Percentiles rank a stretch among this genome's conserved stretches.
Evolutionary conservation across 2,888 invertebrate genomes (phyloP).

Genomic region (Plemyria rubiginata): DNA sequence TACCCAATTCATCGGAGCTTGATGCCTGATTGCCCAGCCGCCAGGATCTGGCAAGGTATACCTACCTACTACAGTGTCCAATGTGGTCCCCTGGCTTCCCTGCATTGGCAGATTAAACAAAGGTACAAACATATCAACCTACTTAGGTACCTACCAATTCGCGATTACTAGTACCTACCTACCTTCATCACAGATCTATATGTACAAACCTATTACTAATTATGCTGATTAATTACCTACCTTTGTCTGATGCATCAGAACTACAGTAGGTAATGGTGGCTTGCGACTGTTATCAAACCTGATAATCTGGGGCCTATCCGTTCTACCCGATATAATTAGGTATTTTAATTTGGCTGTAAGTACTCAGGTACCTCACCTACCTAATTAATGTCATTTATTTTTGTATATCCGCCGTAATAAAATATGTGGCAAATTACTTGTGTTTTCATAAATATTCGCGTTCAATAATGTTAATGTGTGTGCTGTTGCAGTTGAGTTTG

Average conservation of each 20-base stretch:
- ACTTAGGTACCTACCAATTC: not conserved
- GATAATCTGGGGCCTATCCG: constrained; percentile 57
- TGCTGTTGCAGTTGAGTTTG: constrained; percentile 49
- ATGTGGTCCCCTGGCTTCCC: not conserved
- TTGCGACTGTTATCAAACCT: constrained; percentile 57
- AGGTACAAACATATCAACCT: not conserved
- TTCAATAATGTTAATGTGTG: constrained; percentile 43
- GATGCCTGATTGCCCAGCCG: too few species aligned
- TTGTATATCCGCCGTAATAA: constrained; percentile 10
- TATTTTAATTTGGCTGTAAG: constrained; percentile 42
- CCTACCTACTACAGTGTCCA: too few species aligned
- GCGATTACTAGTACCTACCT: constrained; percentile 22
- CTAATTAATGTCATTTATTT: constrained; percentile 31
- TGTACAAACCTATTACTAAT: too few species aligned
- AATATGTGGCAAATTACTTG: constrained; percentile 13
- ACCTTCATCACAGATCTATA: too few species aligned
- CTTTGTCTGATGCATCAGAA: constrained; percentile 50
- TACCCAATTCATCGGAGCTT: too few species aligned
- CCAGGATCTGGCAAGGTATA: too few species aligned
- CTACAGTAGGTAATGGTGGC: constrained; percentile 40
- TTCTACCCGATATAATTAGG: constrained; percentile 34
- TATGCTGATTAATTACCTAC: constrained; percentile 43
- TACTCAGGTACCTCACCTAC: constrained; percentile 1
- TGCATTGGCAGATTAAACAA: not conserved
- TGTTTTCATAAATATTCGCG: constrained; percentile 20